Base-by-base conservation (phyloP, 1,140 invertebrate species). In the Chironomus tepperi region DNA sequence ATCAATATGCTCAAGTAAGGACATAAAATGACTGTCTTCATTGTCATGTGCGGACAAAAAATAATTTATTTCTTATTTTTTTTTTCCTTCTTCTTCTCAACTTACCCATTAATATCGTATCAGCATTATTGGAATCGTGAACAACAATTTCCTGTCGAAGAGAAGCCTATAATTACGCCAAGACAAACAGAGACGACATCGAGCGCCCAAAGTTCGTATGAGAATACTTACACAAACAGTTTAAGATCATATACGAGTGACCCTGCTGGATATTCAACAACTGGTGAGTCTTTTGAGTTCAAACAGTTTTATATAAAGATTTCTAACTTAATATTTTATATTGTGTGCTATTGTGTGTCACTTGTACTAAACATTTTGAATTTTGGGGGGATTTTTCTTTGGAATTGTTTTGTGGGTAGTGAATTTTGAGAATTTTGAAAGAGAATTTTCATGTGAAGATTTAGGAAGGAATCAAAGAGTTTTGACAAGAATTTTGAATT, bases 1-100 rank as follows among this genome's bases (percentile, higher is more conserved):
- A 82, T 67, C 81, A 82, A 78, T 82, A 81, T 73, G 16, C 73
- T 78, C 80, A 81, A 81, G 81, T 82, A 75, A 77, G 77, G 78
- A 9, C 8, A 34, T 12, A 73, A 34, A 12, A 34, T 6, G 10
- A 73, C 3, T n/a, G n/a, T 21, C 24, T 72, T 72, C 10, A 72
- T 18, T 9, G 18, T 34, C n/a, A 5, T 16, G 8, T 16, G 6
- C 5, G 8, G 9, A 70, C 16, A 70, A 70, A 19, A 18, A 70
- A 3, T 10, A 10, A 16, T 42, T 47, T 24, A 34, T 73, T 73
- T 73, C 7, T 57, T 7, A n/a, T 57, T 57, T 2, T 57, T 57
- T 57, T 57, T 57, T 57, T 57, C 8, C 8, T 57, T 7, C n/a
- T 57, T 57, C 24, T 34, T 34, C 24, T 34, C 24, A 1, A 34